A percentile compares a stretch with the other conserved stretches of the same genome.
phyloP scores from a whole-genome alignment of 2,888 invertebrate genomes.

The Thyatira batis region DNA sequence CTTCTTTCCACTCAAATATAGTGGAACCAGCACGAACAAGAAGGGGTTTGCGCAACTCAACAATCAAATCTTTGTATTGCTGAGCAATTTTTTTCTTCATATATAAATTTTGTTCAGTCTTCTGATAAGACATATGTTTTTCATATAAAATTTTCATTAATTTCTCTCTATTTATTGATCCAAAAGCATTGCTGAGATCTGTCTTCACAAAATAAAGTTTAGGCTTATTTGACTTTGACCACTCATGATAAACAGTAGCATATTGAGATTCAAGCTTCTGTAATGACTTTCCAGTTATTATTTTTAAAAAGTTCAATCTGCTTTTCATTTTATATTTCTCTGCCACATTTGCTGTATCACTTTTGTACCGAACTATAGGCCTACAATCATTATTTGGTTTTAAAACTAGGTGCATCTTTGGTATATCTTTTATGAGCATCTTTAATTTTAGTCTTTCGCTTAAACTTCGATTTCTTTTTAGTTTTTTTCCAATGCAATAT shows the following conservation, averaged over 20 bases:
- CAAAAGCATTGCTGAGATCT: constrained; percentile 77
- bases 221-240: constrained; percentile 59
- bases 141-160: constrained; percentile 59
- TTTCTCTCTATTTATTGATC: constrained; percentile 63
- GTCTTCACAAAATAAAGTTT: constrained; percentile 73
- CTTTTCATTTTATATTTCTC: constrained; percentile 66
- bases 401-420: constrained; percentile 65
- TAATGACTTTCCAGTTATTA: constrained; percentile 41
- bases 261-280: constrained; percentile 58
- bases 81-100: constrained; percentile 56
- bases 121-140: constrained; percentile 49
- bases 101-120: constrained; percentile 44
- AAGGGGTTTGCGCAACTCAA: constrained; percentile 64
- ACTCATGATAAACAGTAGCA: constrained; percentile 45
- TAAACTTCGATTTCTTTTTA: constrained; percentile 41
- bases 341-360: constrained; percentile 30
- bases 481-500: constrained; percentile 50
- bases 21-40: constrained; percentile 71
- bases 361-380: constrained; percentile 70
- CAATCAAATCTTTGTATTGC: constrained; percentile 58
- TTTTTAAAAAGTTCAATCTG: constrained; percentile 55
- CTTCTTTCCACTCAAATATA: constrained; percentile 72
- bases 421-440: constrained; percentile 51
- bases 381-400: constrained; percentile 63
- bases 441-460: constrained; percentile 44